Conservation (phyloP, 2,797 vertebrate species). For the Spinus olivaceus region DNA sequence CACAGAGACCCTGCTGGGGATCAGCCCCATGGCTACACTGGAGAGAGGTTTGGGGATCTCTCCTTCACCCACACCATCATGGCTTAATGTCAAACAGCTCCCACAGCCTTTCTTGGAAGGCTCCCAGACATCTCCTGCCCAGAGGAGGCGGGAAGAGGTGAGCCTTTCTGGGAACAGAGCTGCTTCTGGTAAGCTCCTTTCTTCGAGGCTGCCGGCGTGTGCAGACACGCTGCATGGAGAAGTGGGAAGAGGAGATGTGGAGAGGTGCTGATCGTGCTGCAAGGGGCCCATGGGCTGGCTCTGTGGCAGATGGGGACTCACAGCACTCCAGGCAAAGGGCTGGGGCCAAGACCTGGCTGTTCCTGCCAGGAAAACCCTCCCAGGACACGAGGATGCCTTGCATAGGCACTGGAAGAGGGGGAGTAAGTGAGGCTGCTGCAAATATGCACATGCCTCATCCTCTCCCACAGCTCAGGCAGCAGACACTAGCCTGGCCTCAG, state of each 20-base stretch:
- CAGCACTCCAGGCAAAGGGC: neutral
- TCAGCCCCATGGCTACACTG: neutral
- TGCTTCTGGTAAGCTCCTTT: neutral
- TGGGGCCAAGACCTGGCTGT: neutral
- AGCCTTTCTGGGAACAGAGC: neutral
- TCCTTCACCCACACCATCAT: neutral
- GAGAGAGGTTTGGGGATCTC: neutral
- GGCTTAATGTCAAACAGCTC: rapidly evolving
- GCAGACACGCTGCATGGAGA: neutral
- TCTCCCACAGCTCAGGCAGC: neutral
- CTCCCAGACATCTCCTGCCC: neutral
- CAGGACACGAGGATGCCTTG: rapidly evolving
- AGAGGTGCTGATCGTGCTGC: neutral
- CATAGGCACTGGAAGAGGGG: neutral
- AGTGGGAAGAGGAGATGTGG: neutral
- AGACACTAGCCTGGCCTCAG: neutral
- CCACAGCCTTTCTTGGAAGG: neutral
- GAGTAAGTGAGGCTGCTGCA: neutral
- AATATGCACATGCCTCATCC: neutral
- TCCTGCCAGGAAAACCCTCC: neutral
- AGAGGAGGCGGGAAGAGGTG: neutral
- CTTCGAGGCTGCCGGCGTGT: neutral
- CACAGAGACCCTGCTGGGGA: too few relatives aligned
- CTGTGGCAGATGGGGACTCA: neutral
- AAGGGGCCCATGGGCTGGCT: rapidly evolving